Evolutionary conservation across 1,140 invertebrate species (phyloP).

Genomic region (Panulirus ornatus): DNA sequence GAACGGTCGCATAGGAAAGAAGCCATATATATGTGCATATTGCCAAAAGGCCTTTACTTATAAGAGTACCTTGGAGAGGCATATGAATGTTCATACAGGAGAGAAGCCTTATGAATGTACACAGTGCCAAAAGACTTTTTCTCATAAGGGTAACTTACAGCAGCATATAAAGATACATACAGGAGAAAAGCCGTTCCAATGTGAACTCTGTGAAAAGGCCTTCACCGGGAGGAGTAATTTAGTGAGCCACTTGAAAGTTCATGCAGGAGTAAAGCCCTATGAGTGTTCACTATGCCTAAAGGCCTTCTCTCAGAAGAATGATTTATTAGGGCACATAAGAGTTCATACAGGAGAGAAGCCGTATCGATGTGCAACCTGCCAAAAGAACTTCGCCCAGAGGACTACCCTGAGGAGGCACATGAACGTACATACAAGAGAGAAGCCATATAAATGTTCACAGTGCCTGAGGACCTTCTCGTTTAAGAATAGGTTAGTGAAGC

Average conservation of each 20-base stretch:
- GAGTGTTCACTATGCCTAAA: background rate
- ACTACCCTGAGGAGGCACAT: too few species aligned
- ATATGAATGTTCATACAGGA: background rate
- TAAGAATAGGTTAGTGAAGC: too few species aligned
- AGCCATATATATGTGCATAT: constrained; percentile 2
- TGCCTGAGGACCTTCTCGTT: too few species aligned
- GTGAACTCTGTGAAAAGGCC: background rate
- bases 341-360: too few species aligned
- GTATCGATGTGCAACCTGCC: too few species aligned
- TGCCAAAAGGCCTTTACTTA: background rate
- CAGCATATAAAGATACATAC: background rate
- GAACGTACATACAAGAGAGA: too few species aligned
- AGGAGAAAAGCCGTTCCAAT: background rate
- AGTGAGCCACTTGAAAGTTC: background rate
- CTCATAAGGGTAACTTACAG: background rate
- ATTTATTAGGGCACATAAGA: too few species aligned
- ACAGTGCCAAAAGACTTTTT: constrained; percentile 5
- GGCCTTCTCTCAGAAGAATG: too few species aligned
- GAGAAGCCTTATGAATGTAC: background rate
- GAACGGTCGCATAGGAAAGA: background rate
- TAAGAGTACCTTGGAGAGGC: background rate
- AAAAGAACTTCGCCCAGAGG: too few species aligned
- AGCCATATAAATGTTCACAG: too few species aligned
- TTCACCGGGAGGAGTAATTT: background rate
- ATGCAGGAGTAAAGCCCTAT: background rate